Evolutionary conservation across 2,113 vertebrate genomes (phyloP), one percentile per base, ranked within the genome.

Genomic region (Scomber scombrus): DNA sequence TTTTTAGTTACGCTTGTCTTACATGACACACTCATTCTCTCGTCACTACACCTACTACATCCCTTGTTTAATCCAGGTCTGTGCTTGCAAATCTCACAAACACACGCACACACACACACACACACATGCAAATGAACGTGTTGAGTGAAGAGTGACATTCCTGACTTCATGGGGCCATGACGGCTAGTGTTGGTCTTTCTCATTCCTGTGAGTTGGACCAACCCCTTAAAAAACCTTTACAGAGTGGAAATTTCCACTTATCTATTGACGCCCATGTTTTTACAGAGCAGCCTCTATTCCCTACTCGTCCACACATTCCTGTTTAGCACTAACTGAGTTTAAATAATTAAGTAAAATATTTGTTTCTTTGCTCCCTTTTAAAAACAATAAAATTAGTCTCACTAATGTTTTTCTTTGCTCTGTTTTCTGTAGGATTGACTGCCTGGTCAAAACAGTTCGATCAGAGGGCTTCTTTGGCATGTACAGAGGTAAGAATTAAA

Each of bases 401-500:
- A 40, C 34, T 40, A 6, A 50, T 11, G 16, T 43, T 61, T 34
- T 51, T 29, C 0, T 10, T 51, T 51, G 3, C 4, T 50, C 65
- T 76, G 18, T 54, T 57, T 52, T 29, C 31, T 79, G 6, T 43
- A 97, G 96, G 94, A 91, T 96, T 90, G 95, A 97, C 91, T 97
- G 96, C 90, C 94, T 97, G 77, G 81, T 95, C 71, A 96, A 96
- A 87, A 97, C 96, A 0, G 93, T 97, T 40, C 93, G 93, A 78
- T 94, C 96, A 57, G 96, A 97, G 80, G 96, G 96, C 4, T 97
- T 93, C 87, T 96, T 96, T 92, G 96, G 96, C 70, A 96, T 97
- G 96, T 97, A 97, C 77, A 96, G 96, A 96, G 96, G 96, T 96
- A 95, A 94, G 94, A 88, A 15, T 68, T 13, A 40, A 54, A 45